Evolutionary conservation across 64 coral and sea anemone species (phyloP), one percentile per base, ranked within the genome.

Genomic region (Montipora capricornis): DNA sequence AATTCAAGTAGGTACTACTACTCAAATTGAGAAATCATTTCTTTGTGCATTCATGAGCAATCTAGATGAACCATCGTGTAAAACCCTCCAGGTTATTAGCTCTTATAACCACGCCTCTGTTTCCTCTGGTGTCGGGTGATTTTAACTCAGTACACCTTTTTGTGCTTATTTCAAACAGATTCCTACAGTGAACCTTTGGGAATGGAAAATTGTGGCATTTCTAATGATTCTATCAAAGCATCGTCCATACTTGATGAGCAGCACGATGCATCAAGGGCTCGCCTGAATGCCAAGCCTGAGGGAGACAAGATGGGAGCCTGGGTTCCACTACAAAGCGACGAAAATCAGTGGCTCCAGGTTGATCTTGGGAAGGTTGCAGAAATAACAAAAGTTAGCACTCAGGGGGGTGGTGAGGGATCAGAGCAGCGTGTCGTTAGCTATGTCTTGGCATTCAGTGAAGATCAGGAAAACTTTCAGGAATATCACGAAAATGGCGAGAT

Each of bases 321-420:
- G 95, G 78, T 78, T 79, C 89, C 95, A 8, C 47, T 79, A 17
- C 76, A 97, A 22, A 97, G 91, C 49, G 95, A 97, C 48, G 95
- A 97, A 17, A 89, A 94, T n/a, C 92, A 94, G 53, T 97, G 95
- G 95, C 80, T 97, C 20, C 92, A 97, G 75, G 76, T 97, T 14
- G 89, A 97, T 77, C 82, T 90, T 91, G 95, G 95, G n/a, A 88
- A 91, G 44, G 73, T 88, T 82, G 53, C 73, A 4, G 92, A 93
- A 78, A 20, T 97, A 19, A 94, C 95, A 59, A 94, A 89, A 80
- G 47, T 97, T 45, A 47, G 73, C 51, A 88, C 87, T 62, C 95
- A 97, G 69, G 95, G 95, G 13, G 84, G 88, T 83, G 92, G 92
- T 37, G 95, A 92, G n/a, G 89, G 76, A 55, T 62, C 74, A 17